phyloP scores from a whole-genome alignment of 2,888 invertebrate genomes.

The Drosophila neotestacea region DNA sequence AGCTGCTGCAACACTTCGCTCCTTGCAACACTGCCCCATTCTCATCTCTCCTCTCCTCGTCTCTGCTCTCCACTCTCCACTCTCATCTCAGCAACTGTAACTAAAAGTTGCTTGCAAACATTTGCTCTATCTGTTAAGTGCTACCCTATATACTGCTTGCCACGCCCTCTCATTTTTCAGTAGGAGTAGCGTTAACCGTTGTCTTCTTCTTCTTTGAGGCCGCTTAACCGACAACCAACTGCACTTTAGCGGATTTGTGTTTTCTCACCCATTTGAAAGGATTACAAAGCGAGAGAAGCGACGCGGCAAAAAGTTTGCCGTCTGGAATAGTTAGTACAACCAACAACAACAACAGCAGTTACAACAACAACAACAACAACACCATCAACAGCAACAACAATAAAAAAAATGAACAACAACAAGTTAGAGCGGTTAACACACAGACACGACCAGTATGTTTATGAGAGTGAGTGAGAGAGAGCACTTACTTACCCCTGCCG shows the following conservation, averaged over 20 bases:
- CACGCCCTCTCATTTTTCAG: conserved; percentile 10
- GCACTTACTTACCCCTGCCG: conserved; percentile 93
- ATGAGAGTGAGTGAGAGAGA: conserved; percentile 71
- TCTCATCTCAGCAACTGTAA: conserved; percentile 45
- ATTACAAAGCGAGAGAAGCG: conserved; percentile 67
- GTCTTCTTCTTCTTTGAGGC: conserved; percentile 14
- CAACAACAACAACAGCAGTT: conserved; percentile 11
- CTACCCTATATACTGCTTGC: conserved; percentile 32
- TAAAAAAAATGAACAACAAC: conserved; percentile 7
- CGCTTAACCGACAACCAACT: conserved; percentile 67
- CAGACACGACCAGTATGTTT: too few species aligned
- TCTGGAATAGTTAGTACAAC: conserved; percentile 45
- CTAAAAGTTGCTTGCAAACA: conserved; percentile 77
- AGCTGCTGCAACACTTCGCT: not conserved
- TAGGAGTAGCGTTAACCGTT: conserved; percentile 8
- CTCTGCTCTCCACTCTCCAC: not conserved
- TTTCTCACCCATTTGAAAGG: conserved; percentile 78
- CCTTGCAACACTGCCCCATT: not conserved
- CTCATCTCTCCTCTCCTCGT: not conserved
- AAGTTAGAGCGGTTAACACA: conserved; percentile 25
- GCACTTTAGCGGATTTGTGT: conserved; percentile 79
- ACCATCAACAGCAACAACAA: conserved; percentile 12
- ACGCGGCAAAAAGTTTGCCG: conserved; percentile 52
- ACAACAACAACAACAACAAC: conserved; percentile 22
- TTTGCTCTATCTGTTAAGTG: conserved; percentile 72